Evolutionary conservation across 2,113 vertebrate genomes (phyloP).

Genomic region (Carettochelys insculpta): DNA sequence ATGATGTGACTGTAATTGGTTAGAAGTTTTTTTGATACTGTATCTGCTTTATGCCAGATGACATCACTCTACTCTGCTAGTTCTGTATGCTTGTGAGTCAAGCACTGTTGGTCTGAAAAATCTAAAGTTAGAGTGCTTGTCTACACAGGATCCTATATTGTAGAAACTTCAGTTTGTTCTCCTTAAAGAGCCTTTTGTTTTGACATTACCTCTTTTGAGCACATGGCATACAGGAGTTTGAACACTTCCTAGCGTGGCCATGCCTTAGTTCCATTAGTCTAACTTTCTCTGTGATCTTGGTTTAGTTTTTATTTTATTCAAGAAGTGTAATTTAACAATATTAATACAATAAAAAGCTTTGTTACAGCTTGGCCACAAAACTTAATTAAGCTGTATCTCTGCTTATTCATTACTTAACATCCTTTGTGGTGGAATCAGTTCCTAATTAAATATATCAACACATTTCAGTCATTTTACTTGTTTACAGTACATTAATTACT

Average conservation of each 20-base stretch:
- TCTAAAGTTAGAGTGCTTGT: not conserved
- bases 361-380: not conserved
- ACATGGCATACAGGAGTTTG: not conserved
- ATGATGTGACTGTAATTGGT: not conserved
- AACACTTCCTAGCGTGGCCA: not conserved
- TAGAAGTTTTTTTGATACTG: not conserved
- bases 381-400: not conserved
- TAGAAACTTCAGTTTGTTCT: not conserved
- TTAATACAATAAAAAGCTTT: not conserved
- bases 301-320: not conserved
- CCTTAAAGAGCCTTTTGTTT: not conserved
- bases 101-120: not conserved
- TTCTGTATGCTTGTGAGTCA: not conserved
- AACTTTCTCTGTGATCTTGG: not conserved
- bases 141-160: not conserved
- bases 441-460: not conserved
- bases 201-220: not conserved
- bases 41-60: not conserved
- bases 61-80: not conserved
- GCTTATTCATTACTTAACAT: not conserved
- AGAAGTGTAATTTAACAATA: too few relatives aligned
- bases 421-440: not conserved
- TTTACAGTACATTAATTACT: not conserved
- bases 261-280: not conserved
- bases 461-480: not conserved